phyloP scores from a whole-genome alignment of 1,140 invertebrate species.

The Pseudobourletiella spinata region DNA sequence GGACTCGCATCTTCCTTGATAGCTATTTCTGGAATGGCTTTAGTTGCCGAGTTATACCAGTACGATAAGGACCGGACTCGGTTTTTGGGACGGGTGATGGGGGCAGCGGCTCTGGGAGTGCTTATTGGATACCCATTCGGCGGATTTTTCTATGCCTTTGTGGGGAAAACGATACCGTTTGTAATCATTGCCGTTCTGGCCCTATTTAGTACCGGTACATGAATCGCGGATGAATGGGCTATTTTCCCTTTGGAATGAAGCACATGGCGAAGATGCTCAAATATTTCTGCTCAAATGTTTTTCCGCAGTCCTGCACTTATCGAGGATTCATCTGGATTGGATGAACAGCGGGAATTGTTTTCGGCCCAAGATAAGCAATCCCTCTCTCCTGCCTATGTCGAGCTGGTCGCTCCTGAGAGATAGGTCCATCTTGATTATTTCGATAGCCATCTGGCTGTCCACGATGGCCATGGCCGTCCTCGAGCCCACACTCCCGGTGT shows the following conservation, averaged over 20 bases:
- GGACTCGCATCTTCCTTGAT: conserved; percentile 76
- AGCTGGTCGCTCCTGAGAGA: conserved; percentile 23
- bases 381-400: neutral
- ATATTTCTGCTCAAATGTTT: no score
- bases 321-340: neutral
- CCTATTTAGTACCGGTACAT: conserved; percentile 43
- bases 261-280: no score
- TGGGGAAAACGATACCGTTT: conserved; percentile 64
- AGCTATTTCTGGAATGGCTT: conserved; percentile 51
- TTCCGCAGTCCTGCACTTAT: neutral
- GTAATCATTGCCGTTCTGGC: conserved; percentile 55
- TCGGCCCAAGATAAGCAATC: neutral
- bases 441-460: conserved; percentile 50
- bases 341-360: neutral
- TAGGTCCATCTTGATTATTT: conserved; percentile 31
- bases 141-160: conserved; percentile 61
- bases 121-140: conserved; percentile 70
- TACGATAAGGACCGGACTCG: conserved; percentile 53
- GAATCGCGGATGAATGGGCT: neutral
- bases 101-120: conserved; percentile 69
- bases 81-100: conserved; percentile 66
- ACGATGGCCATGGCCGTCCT: conserved; percentile 69
- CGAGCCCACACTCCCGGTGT: conserved; percentile 72
- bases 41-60: conserved; percentile 48
- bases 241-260: neutral